These are phyloP conservation scores for Scaeva pyrastri DNA, from an alignment of 2,888 invertebrate genomes.

Conservation along the genomic window DNA sequence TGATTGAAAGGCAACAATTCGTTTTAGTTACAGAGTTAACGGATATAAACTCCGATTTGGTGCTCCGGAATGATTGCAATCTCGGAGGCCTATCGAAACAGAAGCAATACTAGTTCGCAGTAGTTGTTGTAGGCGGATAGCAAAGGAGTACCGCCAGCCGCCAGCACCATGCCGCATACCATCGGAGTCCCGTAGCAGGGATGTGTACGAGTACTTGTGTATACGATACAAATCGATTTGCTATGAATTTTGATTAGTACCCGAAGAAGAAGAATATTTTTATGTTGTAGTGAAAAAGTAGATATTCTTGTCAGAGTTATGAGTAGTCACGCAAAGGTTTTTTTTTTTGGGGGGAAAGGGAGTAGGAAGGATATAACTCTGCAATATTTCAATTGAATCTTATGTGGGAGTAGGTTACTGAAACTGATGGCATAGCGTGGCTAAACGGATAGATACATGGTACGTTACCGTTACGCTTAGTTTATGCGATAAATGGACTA, in stretches of 20 bases:
- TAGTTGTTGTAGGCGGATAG: not conserved
- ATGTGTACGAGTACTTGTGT: not conserved
- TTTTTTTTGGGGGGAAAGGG: not conserved
- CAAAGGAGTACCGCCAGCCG: not conserved
- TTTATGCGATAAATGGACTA: constrained; percentile 40
- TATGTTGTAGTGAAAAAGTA: constrained; percentile 49
- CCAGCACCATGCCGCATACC: too few species aligned
- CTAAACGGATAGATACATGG: constrained; percentile 11
- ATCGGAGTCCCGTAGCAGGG: not conserved
- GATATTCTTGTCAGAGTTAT: constrained; percentile 38
- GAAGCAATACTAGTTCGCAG: too few species aligned
- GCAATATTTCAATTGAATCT: constrained; percentile 44
- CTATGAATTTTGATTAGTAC: constrained; percentile 72
- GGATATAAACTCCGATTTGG: constrained; percentile 45
- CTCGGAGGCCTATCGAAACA: not conserved
- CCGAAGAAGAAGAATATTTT: constrained; percentile 52
- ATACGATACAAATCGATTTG: constrained; percentile 65
- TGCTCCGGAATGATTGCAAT: constrained; percentile 35
- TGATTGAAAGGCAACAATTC: constrained; percentile 58
- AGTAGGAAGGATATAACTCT: constrained; percentile 3
- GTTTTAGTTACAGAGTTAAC: constrained; percentile 33
- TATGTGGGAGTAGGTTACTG: not conserved
- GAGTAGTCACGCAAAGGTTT: constrained; percentile 64
- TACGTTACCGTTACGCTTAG: not conserved
- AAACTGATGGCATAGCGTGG: constrained; percentile 18